Conservation (phyloP, 2,888 invertebrate species). For the Agonum fuliginosum region DNA sequence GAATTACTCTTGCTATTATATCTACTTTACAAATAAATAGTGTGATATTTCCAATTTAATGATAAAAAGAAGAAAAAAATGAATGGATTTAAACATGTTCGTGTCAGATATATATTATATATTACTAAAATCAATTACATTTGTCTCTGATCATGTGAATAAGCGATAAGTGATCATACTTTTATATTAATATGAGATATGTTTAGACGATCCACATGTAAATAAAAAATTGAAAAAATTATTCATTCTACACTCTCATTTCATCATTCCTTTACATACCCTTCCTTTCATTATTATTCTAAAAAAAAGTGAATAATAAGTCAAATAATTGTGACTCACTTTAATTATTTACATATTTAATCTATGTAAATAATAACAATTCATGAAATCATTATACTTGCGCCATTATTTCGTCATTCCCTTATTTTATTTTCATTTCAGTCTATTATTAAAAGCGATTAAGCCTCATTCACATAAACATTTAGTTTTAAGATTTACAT, state of each 20-base stretch:
- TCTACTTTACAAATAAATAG: slow-evolving; percentile 52
- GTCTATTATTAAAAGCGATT: too few relatives aligned
- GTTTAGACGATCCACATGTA: slow-evolving; percentile 58
- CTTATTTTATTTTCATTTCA: too few relatives aligned
- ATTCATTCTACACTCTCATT: slow-evolving; percentile 30
- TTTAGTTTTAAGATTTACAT: too few relatives aligned
- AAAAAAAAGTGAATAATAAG: slow-evolving; percentile 4
- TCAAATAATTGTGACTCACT: neutral
- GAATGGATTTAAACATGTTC: slow-evolving; percentile 51
- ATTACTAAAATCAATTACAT: slow-evolving; percentile 54
- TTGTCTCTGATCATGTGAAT: slow-evolving; percentile 56
- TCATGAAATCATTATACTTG: too few relatives aligned
- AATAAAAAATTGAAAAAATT: slow-evolving; percentile 52
- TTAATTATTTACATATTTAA: slow-evolving; percentile 2
- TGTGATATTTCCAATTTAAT: slow-evolving; percentile 55
- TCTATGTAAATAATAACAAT: slow-evolving; percentile 8
- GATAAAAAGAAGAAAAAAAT: slow-evolving; percentile 44
- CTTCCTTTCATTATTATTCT: neutral
- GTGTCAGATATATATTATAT: slow-evolving; percentile 54
- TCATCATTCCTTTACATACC: slow-evolving; percentile 38
- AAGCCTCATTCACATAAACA: too few relatives aligned
- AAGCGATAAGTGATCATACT: slow-evolving; percentile 58
- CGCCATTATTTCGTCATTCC: too few relatives aligned
- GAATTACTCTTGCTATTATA: slow-evolving; percentile 54
- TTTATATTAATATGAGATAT: slow-evolving; percentile 59